Evolutionary conservation across 2,888 invertebrate genomes (phyloP).

Genomic region (Sarcophaga carnaria): DNA sequence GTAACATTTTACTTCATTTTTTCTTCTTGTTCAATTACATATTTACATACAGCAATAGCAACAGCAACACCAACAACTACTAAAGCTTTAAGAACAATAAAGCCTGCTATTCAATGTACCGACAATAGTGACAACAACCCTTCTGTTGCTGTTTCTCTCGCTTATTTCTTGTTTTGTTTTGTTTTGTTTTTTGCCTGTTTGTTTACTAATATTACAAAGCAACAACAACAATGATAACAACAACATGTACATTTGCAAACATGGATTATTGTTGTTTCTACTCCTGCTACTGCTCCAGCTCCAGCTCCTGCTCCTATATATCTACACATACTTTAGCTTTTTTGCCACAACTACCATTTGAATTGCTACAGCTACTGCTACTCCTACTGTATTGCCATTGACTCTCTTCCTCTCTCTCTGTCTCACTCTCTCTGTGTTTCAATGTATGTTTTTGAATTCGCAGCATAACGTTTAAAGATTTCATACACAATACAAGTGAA

Average conservation of each 20-base stretch:
- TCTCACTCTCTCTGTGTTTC: background rate
- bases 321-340: background rate
- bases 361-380: slow-evolving; percentile 41
- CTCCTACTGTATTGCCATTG: slow-evolving; percentile 1
- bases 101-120: slow-evolving; percentile 16
- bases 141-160: background rate
- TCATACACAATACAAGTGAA: slow-evolving; percentile 59
- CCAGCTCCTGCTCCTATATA: background rate
- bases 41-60: slow-evolving; percentile 49
- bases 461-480: slow-evolving; percentile 42
- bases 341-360: slow-evolving; percentile 9
- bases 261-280: slow-evolving; percentile 41
- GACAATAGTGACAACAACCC: slow-evolving; percentile 57
- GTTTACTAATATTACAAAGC: slow-evolving; percentile 45
- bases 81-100: slow-evolving; percentile 17
- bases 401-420: no score
- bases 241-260: slow-evolving; percentile 15
- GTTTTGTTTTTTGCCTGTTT: slow-evolving; percentile 9
- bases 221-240: slow-evolving; percentile 16
- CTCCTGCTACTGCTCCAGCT: slow-evolving; percentile 11
- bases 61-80: slow-evolving; percentile 16
- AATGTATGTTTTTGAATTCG: background rate
- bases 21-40: slow-evolving; percentile 1
- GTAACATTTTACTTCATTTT: background rate
- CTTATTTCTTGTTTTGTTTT: no score